Conservation (phyloP, 2,888 invertebrate species). For the Anticlea derivata region DNA sequence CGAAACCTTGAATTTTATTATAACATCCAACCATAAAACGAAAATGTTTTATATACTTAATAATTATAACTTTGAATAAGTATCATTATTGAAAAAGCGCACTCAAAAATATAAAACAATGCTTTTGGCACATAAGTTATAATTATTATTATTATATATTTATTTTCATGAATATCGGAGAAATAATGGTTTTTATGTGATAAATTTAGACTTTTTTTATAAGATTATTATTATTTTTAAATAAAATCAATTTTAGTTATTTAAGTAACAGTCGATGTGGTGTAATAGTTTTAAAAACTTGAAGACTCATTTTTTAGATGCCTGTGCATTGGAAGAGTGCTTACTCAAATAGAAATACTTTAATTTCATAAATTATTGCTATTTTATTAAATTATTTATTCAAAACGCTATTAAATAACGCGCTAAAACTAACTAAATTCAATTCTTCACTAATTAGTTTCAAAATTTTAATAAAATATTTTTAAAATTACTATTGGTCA, state of each 20-base stretch:
- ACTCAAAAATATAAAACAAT: constrained; percentile 41
- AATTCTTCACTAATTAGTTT: constrained; percentile 55
- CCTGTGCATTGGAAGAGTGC: constrained; percentile 58
- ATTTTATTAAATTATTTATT: constrained; percentile 52
- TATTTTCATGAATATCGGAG: background rate
- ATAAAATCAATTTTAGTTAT: too few species aligned
- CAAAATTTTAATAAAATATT: constrained; percentile 68
- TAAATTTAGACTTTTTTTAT: too few species aligned
- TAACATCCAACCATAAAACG: background rate
- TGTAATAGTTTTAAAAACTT: constrained; percentile 20
- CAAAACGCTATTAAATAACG: constrained; percentile 64
- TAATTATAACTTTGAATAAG: background rate
- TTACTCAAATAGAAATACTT: constrained; percentile 52
- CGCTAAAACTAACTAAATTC: constrained; percentile 61
- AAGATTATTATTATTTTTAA: too few species aligned
- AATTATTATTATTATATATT: constrained; percentile 33
- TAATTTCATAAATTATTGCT: constrained; percentile 60
- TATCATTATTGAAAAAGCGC: background rate
- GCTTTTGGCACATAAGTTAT: constrained; percentile 75
- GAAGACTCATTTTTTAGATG: constrained; percentile 27
- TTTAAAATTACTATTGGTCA: constrained; percentile 77
- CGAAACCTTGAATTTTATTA: too few species aligned
- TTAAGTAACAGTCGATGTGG: constrained; percentile 5
- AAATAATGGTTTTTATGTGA: too few species aligned
- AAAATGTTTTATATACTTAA: background rate